A percentile compares a stretch with the other conserved stretches of the same genome.
Evolutionary conservation across 2,797 vertebrate species (phyloP).

Genomic region (Harpagifer antarcticus): DNA sequence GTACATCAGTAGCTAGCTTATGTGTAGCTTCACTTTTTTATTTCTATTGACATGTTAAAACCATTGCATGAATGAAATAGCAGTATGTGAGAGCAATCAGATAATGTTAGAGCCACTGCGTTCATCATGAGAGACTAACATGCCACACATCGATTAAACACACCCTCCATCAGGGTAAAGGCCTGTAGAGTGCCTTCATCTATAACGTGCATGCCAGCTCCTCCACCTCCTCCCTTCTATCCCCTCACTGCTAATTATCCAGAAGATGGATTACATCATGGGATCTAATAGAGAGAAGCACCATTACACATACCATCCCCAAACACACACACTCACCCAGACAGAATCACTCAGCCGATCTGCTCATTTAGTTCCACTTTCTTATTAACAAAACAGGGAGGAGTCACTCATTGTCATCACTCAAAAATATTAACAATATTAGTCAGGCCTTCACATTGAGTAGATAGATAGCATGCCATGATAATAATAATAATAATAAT

Average conservation of each 20-base stretch:
- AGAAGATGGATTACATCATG: slow-evolving; percentile 82
- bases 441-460: slow-evolving; percentile 40
- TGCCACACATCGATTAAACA: slow-evolving; percentile 54
- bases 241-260: slow-evolving; percentile 76
- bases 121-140: slow-evolving; percentile 42
- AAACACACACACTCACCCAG: slow-evolving; percentile 48
- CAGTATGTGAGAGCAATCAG: not conserved
- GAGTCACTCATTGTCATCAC: slow-evolving; percentile 52
- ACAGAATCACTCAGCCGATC: slow-evolving; percentile 67
- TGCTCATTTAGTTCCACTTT: slow-evolving; percentile 61
- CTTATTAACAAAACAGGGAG: slow-evolving; percentile 65
- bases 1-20: not conserved
- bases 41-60: not conserved
- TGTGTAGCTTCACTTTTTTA: not conserved
- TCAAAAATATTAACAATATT: slow-evolving; percentile 32
- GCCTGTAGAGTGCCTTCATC: slow-evolving; percentile 57
- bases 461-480: slow-evolving; percentile 36
- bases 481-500: slow-evolving; percentile 24
- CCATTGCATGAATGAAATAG: not conserved
- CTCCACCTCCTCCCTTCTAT: slow-evolving; percentile 58
- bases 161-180: slow-evolving; percentile 50
- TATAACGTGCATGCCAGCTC: slow-evolving; percentile 54
- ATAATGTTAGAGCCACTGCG: not conserved
- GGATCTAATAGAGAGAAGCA: slow-evolving; percentile 76
- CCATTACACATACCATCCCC: slow-evolving; percentile 59